phyloP scores from a whole-genome alignment of 2,113 vertebrate genomes.

The Tangachromis dhanisi region DNA sequence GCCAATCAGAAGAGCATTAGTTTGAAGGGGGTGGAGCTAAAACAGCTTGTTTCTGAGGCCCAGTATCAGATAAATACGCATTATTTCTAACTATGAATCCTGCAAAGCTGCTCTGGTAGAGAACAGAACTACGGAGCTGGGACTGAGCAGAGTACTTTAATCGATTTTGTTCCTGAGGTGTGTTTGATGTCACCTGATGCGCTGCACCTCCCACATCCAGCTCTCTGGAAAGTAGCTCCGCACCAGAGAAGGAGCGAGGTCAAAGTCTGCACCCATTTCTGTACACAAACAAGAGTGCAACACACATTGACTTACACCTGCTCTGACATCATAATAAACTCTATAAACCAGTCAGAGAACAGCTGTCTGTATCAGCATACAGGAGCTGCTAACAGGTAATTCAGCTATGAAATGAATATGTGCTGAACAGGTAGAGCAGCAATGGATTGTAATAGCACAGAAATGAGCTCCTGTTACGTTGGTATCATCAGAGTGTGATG shows the following conservation, averaged over 20 bases:
- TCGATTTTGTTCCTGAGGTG: background rate
- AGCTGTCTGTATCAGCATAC: background rate
- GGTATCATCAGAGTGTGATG: background rate
- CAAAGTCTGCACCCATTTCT: slow-evolving; percentile 71
- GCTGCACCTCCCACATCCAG: slow-evolving; percentile 91
- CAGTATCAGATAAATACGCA: background rate
- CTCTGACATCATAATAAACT: background rate
- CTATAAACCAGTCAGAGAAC: background rate
- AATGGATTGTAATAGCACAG: background rate
- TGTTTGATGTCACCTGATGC: slow-evolving; percentile 35
- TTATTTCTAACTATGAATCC: background rate
- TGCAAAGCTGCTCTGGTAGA: background rate
- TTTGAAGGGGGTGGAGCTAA: background rate
- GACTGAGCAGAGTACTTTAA: background rate
- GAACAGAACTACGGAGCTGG: background rate
- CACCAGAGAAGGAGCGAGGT: slow-evolving; percentile 65
- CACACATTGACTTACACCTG: background rate
- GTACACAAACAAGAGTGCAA: background rate
- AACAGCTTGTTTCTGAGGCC: background rate
- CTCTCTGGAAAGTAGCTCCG: slow-evolving; percentile 94
- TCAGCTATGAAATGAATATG: background rate
- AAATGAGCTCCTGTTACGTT: background rate
- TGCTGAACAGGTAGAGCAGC: background rate
- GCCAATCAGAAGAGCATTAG: background rate
- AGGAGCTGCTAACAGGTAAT: background rate